phyloP scores from a whole-genome alignment of 53 echinoderm and acorn worm species.

The Antedon mediterranea region DNA sequence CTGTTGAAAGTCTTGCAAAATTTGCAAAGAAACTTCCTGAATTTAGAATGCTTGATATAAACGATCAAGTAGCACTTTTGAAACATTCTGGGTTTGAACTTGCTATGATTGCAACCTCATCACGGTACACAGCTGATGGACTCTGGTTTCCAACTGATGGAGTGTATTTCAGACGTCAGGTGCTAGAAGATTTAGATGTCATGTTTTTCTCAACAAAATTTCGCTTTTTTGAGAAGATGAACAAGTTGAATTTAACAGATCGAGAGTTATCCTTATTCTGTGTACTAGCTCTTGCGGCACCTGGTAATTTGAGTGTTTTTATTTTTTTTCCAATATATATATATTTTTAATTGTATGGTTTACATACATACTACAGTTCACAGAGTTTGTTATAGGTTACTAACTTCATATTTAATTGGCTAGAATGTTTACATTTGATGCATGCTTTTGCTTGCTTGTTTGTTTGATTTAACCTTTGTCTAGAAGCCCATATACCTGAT shows the following conservation, averaged over 20 bases:
- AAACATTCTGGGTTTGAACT: slow-evolving; percentile 95
- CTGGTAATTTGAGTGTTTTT: no score
- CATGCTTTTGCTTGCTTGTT: background rate
- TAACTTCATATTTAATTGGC: background rate
- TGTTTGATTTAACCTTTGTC: background rate
- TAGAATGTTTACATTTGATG: background rate
- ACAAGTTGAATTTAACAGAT: slow-evolving; percentile 78
- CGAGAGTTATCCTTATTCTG: slow-evolving; percentile 89
- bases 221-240: slow-evolving; percentile 95
- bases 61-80: slow-evolving; percentile 83
- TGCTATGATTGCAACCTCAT: slow-evolving; percentile 80
- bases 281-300: slow-evolving; percentile 68
- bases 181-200: slow-evolving; percentile 65
- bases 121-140: slow-evolving; percentile 81
- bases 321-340: no score
- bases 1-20: slow-evolving; percentile 79
- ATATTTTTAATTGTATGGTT: no score
- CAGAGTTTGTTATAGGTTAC: background rate
- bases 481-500: background rate
- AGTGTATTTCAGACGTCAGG: slow-evolving; percentile 72
- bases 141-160: slow-evolving; percentile 89
- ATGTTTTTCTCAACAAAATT: slow-evolving; percentile 82
- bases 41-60: slow-evolving; percentile 68
- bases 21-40: slow-evolving; percentile 73
- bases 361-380: no score